Evolutionary conservation across 1,140 invertebrate species (phyloP).

Genomic region (Tenebrio molitor): DNA sequence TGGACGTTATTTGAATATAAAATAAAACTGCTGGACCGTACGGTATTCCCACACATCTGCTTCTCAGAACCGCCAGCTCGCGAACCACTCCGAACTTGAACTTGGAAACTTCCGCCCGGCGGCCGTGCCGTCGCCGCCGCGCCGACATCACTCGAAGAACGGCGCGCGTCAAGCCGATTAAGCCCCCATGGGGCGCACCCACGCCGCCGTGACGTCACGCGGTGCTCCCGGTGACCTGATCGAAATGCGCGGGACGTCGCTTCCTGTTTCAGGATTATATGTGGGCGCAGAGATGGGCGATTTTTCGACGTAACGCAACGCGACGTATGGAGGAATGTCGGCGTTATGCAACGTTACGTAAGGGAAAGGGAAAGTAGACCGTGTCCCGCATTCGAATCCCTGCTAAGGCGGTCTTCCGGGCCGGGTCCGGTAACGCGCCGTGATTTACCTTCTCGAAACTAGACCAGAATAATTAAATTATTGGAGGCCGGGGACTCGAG

Average conservation of each 20-base stretch:
- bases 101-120: conserved; percentile 21
- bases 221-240: conserved; percentile 6
- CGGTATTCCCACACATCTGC: conserved; percentile 44
- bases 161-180: background rate
- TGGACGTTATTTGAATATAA: conserved; percentile 17
- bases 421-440: conserved; percentile 34
- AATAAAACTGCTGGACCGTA: conserved; percentile 38
- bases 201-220: background rate
- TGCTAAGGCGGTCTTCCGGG: conserved; percentile 52
- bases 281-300: conserved; percentile 7
- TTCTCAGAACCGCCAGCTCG: conserved; percentile 17
- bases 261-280: conserved; percentile 13
- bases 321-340: conserved; percentile 36
- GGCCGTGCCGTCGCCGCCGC: background rate
- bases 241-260: conserved; percentile 19
- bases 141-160: background rate
- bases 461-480: conserved; percentile 11
- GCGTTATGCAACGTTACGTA: conserved; percentile 60
- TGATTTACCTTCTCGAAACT: conserved; percentile 41
- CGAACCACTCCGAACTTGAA: conserved; percentile 17
- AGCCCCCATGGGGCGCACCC: background rate
- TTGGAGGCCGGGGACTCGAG: conserved; percentile 12
- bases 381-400: conserved; percentile 60
- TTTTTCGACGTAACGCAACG: conserved; percentile 30
- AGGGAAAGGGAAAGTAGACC: conserved; percentile 62